Base-by-base conservation (phyloP, 2,113 vertebrate species). In the Bungarus multicinctus region DNA sequence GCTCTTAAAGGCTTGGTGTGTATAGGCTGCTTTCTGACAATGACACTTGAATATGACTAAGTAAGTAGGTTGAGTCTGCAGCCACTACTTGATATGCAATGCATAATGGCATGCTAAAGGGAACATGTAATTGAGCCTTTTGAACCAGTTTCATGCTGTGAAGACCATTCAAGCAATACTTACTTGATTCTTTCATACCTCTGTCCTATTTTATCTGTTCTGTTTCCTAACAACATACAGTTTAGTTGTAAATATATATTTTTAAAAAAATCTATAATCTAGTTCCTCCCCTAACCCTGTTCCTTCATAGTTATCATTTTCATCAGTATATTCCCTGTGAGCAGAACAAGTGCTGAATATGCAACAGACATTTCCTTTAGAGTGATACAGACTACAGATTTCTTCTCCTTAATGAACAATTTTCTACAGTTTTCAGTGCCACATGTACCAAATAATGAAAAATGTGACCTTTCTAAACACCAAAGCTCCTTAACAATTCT, bases 241-340 rank as follows among this genome's bases (percentile, higher is more conserved):
- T 47, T 87, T 22, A 85, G 11, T 87, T 60, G 91, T 93, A 58
- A 30, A 89, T 64, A 89, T 0, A 43, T 55, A 89, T 92, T 90
- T 23, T 89, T 4, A 93, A 92, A 90, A 96, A 92, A 85, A 88
- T 93, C 94, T 90, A 27, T 90, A 54, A 23, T 93, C 30, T 22
- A 89, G 25, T 93, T 94, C 1, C 74, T 20, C 74, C 34, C 55
- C 45, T 39, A 18, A 2, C 88, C 52, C 93, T 92, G 58, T 93
- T 30, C 92, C 86, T 85, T 74, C 81, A 34, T 81, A 94, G 91
- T 91, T n/a, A 94, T 93, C 94, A 58, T 54, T 93, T 93, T 93
- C 74, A 87, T 86, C 92, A 87, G 54, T 53, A n/a, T 74, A 30
- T 86, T 86, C 45, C 54, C 34, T 60, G 54, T 93, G 43, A 90